Evolutionary conservation across 2,888 invertebrate species (phyloP).

Genomic region (Reticulitermes lucifugus): DNA sequence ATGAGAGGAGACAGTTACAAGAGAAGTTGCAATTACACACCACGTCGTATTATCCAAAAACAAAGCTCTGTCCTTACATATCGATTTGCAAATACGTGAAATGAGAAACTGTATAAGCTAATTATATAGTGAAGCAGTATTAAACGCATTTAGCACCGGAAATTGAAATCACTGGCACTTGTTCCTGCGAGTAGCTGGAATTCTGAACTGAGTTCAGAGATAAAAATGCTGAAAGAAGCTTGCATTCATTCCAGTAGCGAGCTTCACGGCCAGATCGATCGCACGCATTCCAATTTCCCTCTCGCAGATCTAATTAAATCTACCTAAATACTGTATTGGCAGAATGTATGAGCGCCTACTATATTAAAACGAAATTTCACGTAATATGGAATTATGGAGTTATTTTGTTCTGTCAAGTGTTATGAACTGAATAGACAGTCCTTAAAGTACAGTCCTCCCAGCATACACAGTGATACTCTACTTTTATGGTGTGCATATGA

Average conservation of each 20-base stretch:
- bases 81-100: too few relatives aligned
- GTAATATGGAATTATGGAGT: not conserved
- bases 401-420: not conserved
- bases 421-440: not conserved
- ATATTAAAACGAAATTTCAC: not conserved
- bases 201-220: not conserved
- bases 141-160: too few relatives aligned
- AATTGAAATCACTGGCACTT: not conserved
- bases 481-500: too few relatives aligned
- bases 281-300: slow-evolving; percentile 5
- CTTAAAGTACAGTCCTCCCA: too few relatives aligned
- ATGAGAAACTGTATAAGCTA: too few relatives aligned
- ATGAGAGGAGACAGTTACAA: too few relatives aligned
- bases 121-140: too few relatives aligned
- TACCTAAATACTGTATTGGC: slow-evolving; percentile 28
- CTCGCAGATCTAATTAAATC: slow-evolving; percentile 7
- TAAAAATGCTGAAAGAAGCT: not conserved
- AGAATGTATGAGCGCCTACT: slow-evolving; percentile 7
- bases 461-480: too few relatives aligned
- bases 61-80: too few relatives aligned
- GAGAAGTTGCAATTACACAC: too few relatives aligned
- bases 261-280: not conserved
- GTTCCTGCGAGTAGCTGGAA: not conserved
- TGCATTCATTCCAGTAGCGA: not conserved
- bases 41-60: too few relatives aligned